A percentile compares a stretch with the other conserved stretches of the same genome.
Conservation (phyloP, 2,113 vertebrate species). For the Echinops telfairi region DNA sequence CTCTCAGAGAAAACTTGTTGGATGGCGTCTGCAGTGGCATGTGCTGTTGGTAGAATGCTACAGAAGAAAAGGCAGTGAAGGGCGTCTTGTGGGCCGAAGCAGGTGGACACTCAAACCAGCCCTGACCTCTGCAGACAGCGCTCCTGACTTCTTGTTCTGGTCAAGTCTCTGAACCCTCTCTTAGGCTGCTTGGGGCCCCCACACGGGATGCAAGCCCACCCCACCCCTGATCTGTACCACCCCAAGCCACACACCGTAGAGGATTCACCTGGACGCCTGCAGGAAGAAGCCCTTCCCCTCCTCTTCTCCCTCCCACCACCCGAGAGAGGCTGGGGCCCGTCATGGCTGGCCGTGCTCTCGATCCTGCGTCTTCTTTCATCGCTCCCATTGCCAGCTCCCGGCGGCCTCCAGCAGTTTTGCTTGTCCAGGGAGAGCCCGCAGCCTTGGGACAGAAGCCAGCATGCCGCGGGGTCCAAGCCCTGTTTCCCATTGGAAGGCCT, state of each 20-base stretch:
- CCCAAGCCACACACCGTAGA: not conserved
- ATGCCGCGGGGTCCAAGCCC: fast-evolving
- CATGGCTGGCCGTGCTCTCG: fast-evolving
- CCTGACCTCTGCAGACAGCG: slow-evolving; percentile 79
- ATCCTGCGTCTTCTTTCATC: not conserved
- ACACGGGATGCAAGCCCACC: slow-evolving; percentile 62
- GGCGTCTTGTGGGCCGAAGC: slow-evolving; percentile 83
- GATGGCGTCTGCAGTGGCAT: slow-evolving; percentile 53
- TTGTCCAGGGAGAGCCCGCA: not conserved
- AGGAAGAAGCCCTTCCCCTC: fast-evolving
- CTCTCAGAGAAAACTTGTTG: slow-evolving; percentile 72
- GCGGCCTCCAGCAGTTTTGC: not conserved
- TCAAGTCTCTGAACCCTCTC: slow-evolving; percentile 77
- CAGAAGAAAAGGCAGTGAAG: slow-evolving; percentile 75
- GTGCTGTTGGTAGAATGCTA: slow-evolving; percentile 67
- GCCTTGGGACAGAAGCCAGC: not conserved
- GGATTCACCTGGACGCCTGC: fast-evolving
- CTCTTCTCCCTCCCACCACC: not conserved
- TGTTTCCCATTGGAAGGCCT: not conserved
- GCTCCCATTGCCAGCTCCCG: not conserved
- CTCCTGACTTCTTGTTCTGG: slow-evolving; percentile 77
- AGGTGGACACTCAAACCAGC: slow-evolving; percentile 81
- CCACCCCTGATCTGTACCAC: not conserved
- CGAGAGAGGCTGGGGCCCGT: fast-evolving
- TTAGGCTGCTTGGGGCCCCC: slow-evolving; percentile 68